Base-by-base conservation (phyloP, 2,113 vertebrate genomes). In the Vicugna pacos region DNA sequence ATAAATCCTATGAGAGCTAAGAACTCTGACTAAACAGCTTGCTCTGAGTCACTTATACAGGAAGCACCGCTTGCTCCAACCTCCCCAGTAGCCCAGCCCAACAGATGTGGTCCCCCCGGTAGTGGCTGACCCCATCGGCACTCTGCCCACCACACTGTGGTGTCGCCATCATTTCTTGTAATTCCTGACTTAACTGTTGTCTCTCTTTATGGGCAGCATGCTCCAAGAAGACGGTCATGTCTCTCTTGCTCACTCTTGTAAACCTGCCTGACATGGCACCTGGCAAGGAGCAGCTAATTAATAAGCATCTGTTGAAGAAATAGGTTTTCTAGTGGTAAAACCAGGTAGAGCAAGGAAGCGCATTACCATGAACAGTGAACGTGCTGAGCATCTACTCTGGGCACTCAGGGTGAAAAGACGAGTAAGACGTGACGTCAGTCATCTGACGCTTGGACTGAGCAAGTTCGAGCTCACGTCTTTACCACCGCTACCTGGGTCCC, bases 261-360 rank as follows among this genome's bases (percentile, higher is more conserved):
- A 52, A 48, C 48, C 26, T 50, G 35, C 46, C 54, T 46, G 65
- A 62, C 4, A 38, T 8, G 75, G 65, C 32, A 64, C 64, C 91
- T 28, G 64, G 8, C 32, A 91, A 76, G 2, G 11, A 54, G 8
- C 26, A 76, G 64, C 24, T 32, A 79, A 91, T 58, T 56, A n/a
- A 50, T 19, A 87, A 72, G 77, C 22, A 88, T 73, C 87, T 80
- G 35, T 69, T 62, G 35, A 89, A 95, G 64, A 95, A 75, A 58
- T 32, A 32, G 15, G 5, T 76, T 92, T 77, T 64, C 80, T 54
- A 52, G 48, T 28, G 42, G 30, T 76, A 65, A 58, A 95, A 75
- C 2, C 1, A 28, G 52, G 30, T 77, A 6, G 24, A 87, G 32
- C 17, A 58, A 83, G 38, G 76, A 86, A 42, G 24, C 32, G 54